phyloP scores from a whole-genome alignment of 2,797 vertebrate genomes.

The Linurgus olivaceus region DNA sequence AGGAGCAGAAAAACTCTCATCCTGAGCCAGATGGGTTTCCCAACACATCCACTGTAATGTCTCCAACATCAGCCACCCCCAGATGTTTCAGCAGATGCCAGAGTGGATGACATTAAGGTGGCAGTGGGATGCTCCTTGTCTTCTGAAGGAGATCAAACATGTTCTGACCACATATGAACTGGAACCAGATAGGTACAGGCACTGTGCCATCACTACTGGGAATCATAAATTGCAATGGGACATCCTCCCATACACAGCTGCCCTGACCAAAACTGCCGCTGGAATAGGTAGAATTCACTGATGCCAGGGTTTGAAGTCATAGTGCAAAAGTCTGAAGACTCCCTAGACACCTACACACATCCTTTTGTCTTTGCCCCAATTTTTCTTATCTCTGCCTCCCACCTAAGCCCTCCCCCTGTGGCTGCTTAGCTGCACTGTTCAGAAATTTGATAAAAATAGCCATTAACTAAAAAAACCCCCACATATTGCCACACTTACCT shows the following conservation, averaged over 20 bases:
- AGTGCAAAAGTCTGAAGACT: neutral
- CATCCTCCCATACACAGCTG: fast-evolving
- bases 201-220: neutral
- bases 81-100: conserved; percentile 19
- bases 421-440: neutral
- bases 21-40: neutral
- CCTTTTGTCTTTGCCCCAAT: neutral
- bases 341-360: neutral
- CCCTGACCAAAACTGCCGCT: neutral
- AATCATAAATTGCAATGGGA: neutral
- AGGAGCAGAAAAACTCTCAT: neutral
- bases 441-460: neutral
- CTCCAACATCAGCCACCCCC: neutral
- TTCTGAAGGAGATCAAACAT: neutral
- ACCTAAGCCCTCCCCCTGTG: neutral
- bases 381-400: neutral
- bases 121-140: neutral
- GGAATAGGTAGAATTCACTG: neutral
- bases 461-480: neutral
- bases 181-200: neutral
- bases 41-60: neutral
- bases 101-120: neutral
- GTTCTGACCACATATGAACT: neutral
- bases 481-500: neutral
- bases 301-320: fast-evolving